Base-by-base conservation (phyloP, 1,140 invertebrate species). In the Drosophila sturtevanti region DNA sequence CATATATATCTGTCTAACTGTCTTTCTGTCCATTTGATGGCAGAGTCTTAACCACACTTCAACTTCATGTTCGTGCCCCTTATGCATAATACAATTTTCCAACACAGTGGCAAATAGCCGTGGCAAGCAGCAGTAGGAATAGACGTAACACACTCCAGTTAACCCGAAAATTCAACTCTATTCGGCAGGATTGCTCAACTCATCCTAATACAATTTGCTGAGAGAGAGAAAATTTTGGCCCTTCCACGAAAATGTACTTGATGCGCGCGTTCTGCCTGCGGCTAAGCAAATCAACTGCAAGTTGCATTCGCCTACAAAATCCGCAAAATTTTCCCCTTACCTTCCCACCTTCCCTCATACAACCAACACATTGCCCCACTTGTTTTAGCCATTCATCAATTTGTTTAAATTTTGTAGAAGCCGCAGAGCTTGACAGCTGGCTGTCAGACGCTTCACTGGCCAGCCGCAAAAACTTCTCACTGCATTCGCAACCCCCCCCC, bases 351-450 rank as follows among this genome's bases (percentile, higher is more conserved):
- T 24, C 21, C 16, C 27, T 1, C n/a, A n/a, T n/a, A n/a, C n/a
- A n/a, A n/a, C n/a, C n/a, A n/a, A n/a, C n/a, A n/a, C n/a, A n/a
- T n/a, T n/a, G n/a, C 11, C 35, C 4, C 10, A 4, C 22, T 22
- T 27, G 24, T 54, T 59, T 4, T 22, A 63, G 44, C 22, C 70
- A 67, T 77, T 80, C 77, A 68, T 80, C 70, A 80, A 80, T 80
- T 80, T 80, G 73, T 80, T 80, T 77, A 74, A 77, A 80, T 80
- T 77, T 64, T 64, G 54, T 74, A 51, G 52, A 77, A 80, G 70
- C 74, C 74, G 68, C 70, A 80, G 48, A 63, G 69, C 71, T 73
- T 80, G 66, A 80, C 74, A 80, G 74, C 66, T 66, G 63, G 59
- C 74, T 74, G 74, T 80, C 69, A 76, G 72, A n/a, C 52, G 66